Conservation (phyloP, 1,140 invertebrate genomes). For the Drosophila teissieri region DNA sequence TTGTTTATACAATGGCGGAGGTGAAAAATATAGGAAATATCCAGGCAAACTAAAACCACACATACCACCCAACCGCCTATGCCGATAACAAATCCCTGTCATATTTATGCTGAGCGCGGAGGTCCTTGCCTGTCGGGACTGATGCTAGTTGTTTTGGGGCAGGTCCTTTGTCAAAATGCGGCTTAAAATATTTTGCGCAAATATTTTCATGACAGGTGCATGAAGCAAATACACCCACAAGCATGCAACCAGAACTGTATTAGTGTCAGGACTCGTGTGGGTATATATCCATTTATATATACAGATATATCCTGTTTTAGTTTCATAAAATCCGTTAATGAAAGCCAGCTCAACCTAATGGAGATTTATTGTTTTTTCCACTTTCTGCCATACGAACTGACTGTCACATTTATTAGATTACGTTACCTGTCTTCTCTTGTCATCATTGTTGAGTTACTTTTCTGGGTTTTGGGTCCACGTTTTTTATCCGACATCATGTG, state of each 20-base stretch:
- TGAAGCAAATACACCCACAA: slow-evolving; percentile 28
- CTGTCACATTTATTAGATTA: slow-evolving; percentile 47
- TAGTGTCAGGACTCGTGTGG: slow-evolving; percentile 14
- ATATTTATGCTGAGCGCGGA: slow-evolving; percentile 21
- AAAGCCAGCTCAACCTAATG: slow-evolving; percentile 75
- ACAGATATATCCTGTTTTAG: slow-evolving; percentile 16
- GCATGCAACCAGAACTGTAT: slow-evolving; percentile 30
- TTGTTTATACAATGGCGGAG: slow-evolving; percentile 41
- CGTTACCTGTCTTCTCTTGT: slow-evolving; percentile 21
- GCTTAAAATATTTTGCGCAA: slow-evolving; percentile 79
- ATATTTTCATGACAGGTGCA: slow-evolving; percentile 79
- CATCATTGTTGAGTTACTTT: slow-evolving; percentile 13
- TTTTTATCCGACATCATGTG: slow-evolving; percentile 10
- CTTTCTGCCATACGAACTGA: slow-evolving; percentile 42
- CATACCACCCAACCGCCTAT: slow-evolving; percentile 4
- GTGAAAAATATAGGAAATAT: slow-evolving; percentile 22
- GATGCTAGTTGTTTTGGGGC: slow-evolving; percentile 28
- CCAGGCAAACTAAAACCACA: slow-evolving; percentile 26
- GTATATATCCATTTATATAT: background rate
- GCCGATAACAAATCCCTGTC: slow-evolving; percentile 42
- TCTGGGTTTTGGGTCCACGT: slow-evolving; percentile 1
- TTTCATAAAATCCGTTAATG: slow-evolving; percentile 72
- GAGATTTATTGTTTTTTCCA: slow-evolving; percentile 75
- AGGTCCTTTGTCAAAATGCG: slow-evolving; percentile 79
- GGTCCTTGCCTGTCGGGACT: slow-evolving; percentile 24